Conservation (phyloP, 2,113 vertebrate species). For the Peromyscus leucopus region DNA sequence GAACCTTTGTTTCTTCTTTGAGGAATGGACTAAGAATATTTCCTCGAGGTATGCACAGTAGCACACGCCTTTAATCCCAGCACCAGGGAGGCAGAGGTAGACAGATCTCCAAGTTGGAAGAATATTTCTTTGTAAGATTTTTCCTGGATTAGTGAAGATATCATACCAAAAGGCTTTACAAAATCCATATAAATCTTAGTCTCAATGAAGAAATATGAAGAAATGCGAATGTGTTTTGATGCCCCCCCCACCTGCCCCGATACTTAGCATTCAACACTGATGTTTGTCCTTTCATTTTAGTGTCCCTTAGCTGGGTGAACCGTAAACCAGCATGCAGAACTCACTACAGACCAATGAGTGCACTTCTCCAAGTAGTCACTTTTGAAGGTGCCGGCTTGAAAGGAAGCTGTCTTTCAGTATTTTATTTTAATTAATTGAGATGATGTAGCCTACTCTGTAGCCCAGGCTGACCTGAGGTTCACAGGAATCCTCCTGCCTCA, state of each 20-base stretch:
- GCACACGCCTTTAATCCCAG: neutral
- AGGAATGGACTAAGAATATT: conserved; percentile 2
- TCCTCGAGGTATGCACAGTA: neutral
- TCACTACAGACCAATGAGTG: neutral
- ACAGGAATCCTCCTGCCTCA: neutral
- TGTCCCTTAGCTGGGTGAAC: neutral
- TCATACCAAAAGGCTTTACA: neutral
- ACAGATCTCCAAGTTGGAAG: neutral
- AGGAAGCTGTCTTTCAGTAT: neutral
- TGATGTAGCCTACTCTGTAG: neutral
- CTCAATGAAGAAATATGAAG: neutral
- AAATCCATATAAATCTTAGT: neutral
- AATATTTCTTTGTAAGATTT: neutral
- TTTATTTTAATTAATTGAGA: conserved; percentile 14
- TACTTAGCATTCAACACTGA: neutral
- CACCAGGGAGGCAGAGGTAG: neutral
- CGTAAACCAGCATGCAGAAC: neutral
- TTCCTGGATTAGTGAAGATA: neutral
- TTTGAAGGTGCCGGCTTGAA: neutral
- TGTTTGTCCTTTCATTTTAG: neutral
- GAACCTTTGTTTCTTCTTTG: neutral
- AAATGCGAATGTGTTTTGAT: neutral
- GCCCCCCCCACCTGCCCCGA: neutral
- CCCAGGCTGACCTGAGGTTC: neutral
- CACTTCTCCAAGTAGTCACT: neutral